Percentiles rank a stretch among this genome's conserved stretches.
phyloP scores from a whole-genome alignment of 1,140 invertebrate genomes.

The Leptopilina clavipes region DNA sequence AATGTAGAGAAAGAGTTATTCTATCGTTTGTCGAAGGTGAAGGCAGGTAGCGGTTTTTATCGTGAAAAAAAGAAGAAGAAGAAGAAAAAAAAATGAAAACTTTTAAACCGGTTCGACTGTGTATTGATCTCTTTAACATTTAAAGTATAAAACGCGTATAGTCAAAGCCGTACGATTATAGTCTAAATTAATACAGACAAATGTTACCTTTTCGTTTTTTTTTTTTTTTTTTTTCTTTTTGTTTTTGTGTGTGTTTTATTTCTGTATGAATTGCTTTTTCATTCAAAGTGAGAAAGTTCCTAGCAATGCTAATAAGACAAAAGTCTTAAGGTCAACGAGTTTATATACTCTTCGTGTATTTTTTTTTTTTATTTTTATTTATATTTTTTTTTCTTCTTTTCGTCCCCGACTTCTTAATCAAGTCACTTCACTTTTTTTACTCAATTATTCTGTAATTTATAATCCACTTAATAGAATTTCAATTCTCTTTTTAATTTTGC shows the following conservation, averaged over 20 bases:
- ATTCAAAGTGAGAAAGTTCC: slow-evolving; percentile 12
- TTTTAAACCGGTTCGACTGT: slow-evolving; percentile 11
- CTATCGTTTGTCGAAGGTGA: slow-evolving; percentile 17
- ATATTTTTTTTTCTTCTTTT: background rate
- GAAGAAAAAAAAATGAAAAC: background rate
- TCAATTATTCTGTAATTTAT: background rate
- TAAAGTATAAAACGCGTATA: background rate
- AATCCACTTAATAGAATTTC: background rate
- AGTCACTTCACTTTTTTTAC: background rate
- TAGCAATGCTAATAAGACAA: slow-evolving; percentile 8
- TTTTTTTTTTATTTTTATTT: too few species aligned
- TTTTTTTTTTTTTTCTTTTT: background rate
- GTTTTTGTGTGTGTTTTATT: background rate
- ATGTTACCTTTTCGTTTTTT: background rate
- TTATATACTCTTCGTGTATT: background rate
- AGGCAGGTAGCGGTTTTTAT: slow-evolving; percentile 28
- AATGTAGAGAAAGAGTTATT: slow-evolving; percentile 21
- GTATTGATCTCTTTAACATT: slow-evolving; percentile 22
- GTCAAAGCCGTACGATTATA: background rate
- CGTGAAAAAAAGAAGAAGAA: too few species aligned
- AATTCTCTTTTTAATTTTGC: background rate
- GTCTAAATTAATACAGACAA: slow-evolving; percentile 24
- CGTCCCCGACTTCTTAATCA: background rate
- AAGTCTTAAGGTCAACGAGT: slow-evolving; percentile 28
- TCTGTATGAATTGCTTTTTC: slow-evolving; percentile 17